Evolutionary conservation across 2,113 vertebrate genomes (phyloP).

Genomic region (Aptenodytes patagonicus): DNA sequence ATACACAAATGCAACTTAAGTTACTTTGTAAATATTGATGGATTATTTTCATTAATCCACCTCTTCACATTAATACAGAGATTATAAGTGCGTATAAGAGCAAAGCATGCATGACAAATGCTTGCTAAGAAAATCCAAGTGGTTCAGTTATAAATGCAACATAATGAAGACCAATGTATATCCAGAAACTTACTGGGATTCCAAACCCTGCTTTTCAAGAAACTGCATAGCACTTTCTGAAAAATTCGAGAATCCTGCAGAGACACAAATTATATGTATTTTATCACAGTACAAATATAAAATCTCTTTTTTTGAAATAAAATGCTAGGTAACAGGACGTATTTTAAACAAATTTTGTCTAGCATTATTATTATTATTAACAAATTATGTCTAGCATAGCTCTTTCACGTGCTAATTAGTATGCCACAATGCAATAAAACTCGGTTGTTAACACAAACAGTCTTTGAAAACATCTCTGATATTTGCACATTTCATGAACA

Average conservation of each 20-base stretch:
- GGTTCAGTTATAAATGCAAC: not conserved
- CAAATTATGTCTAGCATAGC: not conserved
- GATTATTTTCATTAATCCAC: not conserved
- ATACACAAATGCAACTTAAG: not conserved
- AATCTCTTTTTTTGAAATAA: not conserved
- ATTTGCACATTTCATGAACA: slow-evolving; percentile 18
- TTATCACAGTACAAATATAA: not conserved
- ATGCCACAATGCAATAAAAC: slow-evolving; percentile 34
- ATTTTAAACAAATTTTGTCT: not conserved
- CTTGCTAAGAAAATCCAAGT: not conserved
- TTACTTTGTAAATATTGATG: not conserved
- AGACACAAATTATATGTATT: not conserved
- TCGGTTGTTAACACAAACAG: slow-evolving; percentile 11
- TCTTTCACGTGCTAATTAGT: not conserved
- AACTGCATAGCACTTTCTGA: not conserved
- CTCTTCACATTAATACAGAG: not conserved
- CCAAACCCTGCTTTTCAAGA: not conserved
- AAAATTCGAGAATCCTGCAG: not conserved
- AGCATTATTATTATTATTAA: not conserved
- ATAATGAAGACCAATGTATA: not conserved
- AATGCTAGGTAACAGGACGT: not conserved
- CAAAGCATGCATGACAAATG: not conserved
- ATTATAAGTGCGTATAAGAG: not conserved
- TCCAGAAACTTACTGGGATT: not conserved
- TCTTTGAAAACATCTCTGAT: slow-evolving; percentile 45